These are phyloP conservation scores for Andrena minutula DNA, from an alignment of 2,888 invertebrate genomes.

Conservation along the genomic window DNA sequence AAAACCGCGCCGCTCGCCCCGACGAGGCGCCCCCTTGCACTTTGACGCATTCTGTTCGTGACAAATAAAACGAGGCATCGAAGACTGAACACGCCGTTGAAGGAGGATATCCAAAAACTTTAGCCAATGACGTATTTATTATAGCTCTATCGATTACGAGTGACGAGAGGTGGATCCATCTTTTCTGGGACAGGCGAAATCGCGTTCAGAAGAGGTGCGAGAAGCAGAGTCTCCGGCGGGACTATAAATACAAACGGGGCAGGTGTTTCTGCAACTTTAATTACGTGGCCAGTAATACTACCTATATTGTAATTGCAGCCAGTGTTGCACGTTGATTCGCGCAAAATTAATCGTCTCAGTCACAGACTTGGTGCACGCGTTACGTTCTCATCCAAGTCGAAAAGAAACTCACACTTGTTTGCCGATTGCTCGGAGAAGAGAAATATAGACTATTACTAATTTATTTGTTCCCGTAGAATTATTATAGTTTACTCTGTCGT, in stretches of 20 bases:
- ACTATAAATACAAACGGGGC: slow-evolving; percentile 49
- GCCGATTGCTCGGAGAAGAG: neutral
- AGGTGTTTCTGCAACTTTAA: slow-evolving; percentile 51
- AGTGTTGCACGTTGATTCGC: slow-evolving; percentile 32
- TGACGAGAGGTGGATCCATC: slow-evolving; percentile 1
- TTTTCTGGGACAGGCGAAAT: slow-evolving; percentile 5
- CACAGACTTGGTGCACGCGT: neutral
- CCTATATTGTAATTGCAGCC: slow-evolving; percentile 20
- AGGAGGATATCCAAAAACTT: slow-evolving; percentile 42
- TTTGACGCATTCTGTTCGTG: slow-evolving; percentile 46
- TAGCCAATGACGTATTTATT: slow-evolving; percentile 60
- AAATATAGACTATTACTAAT: slow-evolving; percentile 9
- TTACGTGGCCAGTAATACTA: slow-evolving; percentile 55
- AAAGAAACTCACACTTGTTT: neutral
- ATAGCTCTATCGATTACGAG: slow-evolving; percentile 28
- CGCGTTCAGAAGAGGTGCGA: neutral
- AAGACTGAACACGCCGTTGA: slow-evolving; percentile 64
- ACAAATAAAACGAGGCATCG: slow-evolving; percentile 44
- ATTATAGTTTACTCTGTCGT: neutral
- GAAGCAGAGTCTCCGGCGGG: slow-evolving; percentile 40
- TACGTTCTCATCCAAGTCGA: neutral
- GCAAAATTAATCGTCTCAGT: slow-evolving; percentile 21
- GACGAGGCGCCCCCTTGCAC: slow-evolving; percentile 27
- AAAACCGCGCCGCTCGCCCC: slow-evolving; percentile 3
- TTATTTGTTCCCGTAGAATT: slow-evolving; percentile 22